Conservation (phyloP, 2,797 vertebrate species). For the Moxostoma hubbsi region DNA sequence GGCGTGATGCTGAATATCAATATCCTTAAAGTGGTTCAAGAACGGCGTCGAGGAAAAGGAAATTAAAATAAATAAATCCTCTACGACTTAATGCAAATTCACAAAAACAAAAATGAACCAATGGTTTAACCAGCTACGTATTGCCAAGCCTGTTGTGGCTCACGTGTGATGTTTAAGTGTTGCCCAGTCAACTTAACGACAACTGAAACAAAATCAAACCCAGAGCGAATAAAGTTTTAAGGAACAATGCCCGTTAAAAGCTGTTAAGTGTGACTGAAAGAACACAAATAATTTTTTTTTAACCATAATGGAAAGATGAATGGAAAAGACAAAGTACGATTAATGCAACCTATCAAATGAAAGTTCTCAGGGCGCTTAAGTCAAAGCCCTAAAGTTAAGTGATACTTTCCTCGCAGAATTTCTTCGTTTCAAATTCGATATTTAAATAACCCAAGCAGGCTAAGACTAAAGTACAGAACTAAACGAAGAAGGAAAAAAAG, state of each 20-base stretch:
- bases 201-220: not conserved
- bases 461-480: too few species aligned
- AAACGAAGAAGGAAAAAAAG: not conserved
- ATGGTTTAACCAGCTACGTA: slow-evolving; percentile 10
- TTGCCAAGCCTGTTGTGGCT: not conserved
- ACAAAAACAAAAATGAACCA: not conserved
- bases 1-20: not conserved
- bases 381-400: not conserved
- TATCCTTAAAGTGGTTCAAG: not conserved
- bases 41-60: not conserved
- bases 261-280: too few species aligned
- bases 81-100: not conserved
- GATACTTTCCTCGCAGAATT: not conserved
- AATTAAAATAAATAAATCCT: not conserved
- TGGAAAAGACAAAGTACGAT: too few species aligned
- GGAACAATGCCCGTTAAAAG: too few species aligned
- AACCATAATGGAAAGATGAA: too few species aligned
- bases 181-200: not conserved
- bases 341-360: too few species aligned
- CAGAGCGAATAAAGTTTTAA: too few species aligned
- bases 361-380: not conserved
- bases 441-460: not conserved
- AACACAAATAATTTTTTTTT: too few species aligned
- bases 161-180: not conserved
- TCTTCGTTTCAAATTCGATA: not conserved